A percentile compares a stretch with the other conserved stretches of the same genome.
These are phyloP conservation scores for Cetoscarus ocellatus DNA, from an alignment of 2,797 vertebrate genomes.

Conservation along the genomic window DNA sequence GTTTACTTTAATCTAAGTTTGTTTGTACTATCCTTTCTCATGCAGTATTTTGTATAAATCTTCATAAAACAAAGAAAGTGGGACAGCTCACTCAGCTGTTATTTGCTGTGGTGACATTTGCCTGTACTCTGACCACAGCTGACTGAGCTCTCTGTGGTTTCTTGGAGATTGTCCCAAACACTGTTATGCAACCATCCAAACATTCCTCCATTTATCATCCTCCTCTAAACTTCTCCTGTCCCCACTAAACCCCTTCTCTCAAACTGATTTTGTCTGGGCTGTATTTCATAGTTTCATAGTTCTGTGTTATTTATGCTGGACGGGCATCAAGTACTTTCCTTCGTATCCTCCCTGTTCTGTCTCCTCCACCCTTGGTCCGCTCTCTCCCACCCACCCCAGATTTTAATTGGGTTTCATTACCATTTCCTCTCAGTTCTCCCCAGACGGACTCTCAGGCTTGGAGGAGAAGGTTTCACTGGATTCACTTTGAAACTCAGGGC, in stretches of 20 bases:
- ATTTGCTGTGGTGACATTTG: constrained; percentile 35
- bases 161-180: constrained; percentile 53
- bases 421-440: constrained; percentile 76
- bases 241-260: constrained; percentile 1
- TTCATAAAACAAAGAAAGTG: neutral
- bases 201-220: constrained; percentile 41
- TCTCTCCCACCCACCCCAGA: constrained; percentile 55
- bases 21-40: neutral
- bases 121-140: constrained; percentile 50
- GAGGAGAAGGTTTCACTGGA: constrained; percentile 48
- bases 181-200: constrained; percentile 58
- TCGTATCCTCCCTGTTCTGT: constrained; percentile 42
- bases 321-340: constrained; percentile 67
- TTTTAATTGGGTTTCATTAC: constrained; percentile 81
- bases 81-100: constrained; percentile 28
- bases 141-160: constrained; percentile 52
- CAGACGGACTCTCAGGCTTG: constrained; percentile 57
- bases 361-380: constrained; percentile 55
- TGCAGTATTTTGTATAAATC: neutral
- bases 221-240: constrained; percentile 3
- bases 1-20: neutral
- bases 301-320: constrained; percentile 61
- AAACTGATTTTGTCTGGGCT: constrained; percentile 9
- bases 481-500: constrained; percentile 25
- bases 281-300: constrained; percentile 24